A percentile compares a stretch with the other conserved stretches of the same genome.
Evolutionary conservation across 2,888 invertebrate species (phyloP).

Genomic region (Cephus rjabovi): DNA sequence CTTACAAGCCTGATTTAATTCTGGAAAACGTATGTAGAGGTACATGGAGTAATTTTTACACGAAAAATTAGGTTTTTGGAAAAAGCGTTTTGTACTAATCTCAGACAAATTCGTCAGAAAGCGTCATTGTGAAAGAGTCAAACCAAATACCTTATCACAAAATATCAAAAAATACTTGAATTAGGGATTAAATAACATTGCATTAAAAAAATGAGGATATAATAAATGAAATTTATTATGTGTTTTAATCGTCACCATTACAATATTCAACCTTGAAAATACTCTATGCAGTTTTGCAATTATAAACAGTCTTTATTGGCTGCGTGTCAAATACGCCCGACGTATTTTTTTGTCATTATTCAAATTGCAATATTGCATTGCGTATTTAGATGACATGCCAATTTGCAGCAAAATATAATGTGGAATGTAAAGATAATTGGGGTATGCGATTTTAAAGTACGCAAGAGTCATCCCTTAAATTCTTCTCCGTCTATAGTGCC

Average conservation of each 20-base stretch:
- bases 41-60: no score
- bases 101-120: no score
- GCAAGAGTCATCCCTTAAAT: not conserved
- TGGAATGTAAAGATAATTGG: not conserved
- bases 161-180: not conserved
- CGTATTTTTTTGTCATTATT: not conserved
- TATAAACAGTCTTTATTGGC: constrained; percentile 29
- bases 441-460: not conserved
- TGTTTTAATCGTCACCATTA: constrained; percentile 19
- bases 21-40: no score
- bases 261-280: constrained; percentile 31
- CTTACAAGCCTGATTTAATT: no score
- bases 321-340: not conserved
- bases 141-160: not conserved
- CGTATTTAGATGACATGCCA: not conserved
- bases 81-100: not conserved
- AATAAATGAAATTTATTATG: constrained; percentile 34
- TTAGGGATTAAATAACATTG: not conserved
- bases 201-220: not conserved
- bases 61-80: not conserved
- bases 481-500: not conserved
- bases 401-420: not conserved
- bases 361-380: not conserved
- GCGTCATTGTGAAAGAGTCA: no score
- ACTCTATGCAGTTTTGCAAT: constrained; percentile 25